These are phyloP conservation scores for Sorex araneus DNA, from an alignment of 2,113 vertebrate species.

Conservation along the genomic window DNA sequence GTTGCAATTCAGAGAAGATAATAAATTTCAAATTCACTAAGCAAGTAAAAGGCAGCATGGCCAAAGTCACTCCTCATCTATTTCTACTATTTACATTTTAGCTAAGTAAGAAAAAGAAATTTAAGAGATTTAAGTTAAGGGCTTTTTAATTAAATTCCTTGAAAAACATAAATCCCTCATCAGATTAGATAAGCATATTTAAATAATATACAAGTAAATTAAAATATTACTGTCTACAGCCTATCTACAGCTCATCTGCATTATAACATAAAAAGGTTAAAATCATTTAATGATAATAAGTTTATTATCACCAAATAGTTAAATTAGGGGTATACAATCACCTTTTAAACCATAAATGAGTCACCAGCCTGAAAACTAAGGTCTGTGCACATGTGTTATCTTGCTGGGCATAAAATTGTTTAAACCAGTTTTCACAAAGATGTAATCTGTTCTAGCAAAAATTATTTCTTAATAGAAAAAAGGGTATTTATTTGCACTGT, in stretches of 20 bases:
- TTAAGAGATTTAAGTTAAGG: neutral
- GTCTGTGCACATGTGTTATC: neutral
- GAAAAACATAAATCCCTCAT: neutral
- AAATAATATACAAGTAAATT: conserved; percentile 22
- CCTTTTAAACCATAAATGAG: neutral
- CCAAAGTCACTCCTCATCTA: conserved; percentile 55
- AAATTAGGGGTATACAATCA: too few species aligned
- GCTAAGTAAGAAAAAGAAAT: neutral
- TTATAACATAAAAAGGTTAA: neutral
- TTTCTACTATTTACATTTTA: conserved; percentile 23
- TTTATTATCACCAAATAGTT: too few species aligned
- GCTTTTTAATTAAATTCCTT: neutral
- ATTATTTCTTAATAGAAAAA: conserved; percentile 12
- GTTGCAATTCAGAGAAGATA: conserved; percentile 61
- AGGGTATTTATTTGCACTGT: conserved; percentile 11
- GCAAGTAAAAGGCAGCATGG: conserved; percentile 48
- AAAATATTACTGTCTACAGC: neutral
- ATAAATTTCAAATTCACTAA: conserved; percentile 72
- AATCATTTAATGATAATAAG: neutral
- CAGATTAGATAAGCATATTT: neutral
- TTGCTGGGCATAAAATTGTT: neutral
- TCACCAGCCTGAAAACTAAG: conserved; percentile 10
- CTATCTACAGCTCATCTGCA: neutral
- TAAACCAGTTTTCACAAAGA: conserved; percentile 26
- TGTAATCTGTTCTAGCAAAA: conserved; percentile 6